phyloP scores from a whole-genome alignment of 2,888 invertebrate genomes.

The Hirtodrosophila histrioides region DNA sequence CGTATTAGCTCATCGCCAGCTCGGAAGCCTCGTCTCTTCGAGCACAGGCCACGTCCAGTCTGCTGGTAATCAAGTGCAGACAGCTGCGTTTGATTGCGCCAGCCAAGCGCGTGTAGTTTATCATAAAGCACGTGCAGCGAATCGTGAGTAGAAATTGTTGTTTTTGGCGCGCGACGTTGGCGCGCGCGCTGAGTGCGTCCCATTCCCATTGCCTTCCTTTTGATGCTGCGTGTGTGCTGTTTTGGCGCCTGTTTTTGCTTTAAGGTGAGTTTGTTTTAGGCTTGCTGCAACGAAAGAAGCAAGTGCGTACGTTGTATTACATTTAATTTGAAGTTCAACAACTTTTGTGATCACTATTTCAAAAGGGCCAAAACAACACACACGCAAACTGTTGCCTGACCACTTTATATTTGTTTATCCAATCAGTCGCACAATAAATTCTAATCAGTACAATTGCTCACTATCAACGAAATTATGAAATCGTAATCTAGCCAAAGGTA shows the following conservation, averaged over 20 bases:
- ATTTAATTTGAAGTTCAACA: slow-evolving; percentile 13
- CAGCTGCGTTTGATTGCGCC: slow-evolving; percentile 86
- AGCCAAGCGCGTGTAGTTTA: slow-evolving; percentile 83
- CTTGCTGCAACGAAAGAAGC: slow-evolving; percentile 80
- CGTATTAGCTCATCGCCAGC: slow-evolving; percentile 87
- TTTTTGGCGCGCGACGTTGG: slow-evolving; percentile 42
- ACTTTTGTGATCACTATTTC: background rate
- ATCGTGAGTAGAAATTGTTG: slow-evolving; percentile 11
- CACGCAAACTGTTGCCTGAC: slow-evolving; percentile 69
- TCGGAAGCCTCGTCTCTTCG: slow-evolving; percentile 85
- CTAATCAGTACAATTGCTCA: slow-evolving; percentile 21
- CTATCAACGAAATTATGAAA: slow-evolving; percentile 68
- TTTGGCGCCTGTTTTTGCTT: slow-evolving; percentile 50
- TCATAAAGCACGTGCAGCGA: slow-evolving; percentile 63
- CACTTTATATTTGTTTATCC: slow-evolving; percentile 31
- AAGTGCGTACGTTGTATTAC: slow-evolving; percentile 50
- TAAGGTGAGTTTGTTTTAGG: slow-evolving; percentile 35
- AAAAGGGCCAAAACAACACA: slow-evolving; percentile 79
- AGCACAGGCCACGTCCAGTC: slow-evolving; percentile 91
- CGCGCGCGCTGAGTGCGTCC: slow-evolving; percentile 77
- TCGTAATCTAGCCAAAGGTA: slow-evolving; percentile 52
- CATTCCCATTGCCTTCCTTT: slow-evolving; percentile 64
- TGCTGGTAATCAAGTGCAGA: slow-evolving; percentile 86
- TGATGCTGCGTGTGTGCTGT: slow-evolving; percentile 53
- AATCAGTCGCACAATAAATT: background rate